Percentiles rank a stretch among this genome's conserved stretches.
Evolutionary conservation across 2,797 vertebrate species (phyloP).

Genomic region (Sebastolobus altivelis): DNA sequence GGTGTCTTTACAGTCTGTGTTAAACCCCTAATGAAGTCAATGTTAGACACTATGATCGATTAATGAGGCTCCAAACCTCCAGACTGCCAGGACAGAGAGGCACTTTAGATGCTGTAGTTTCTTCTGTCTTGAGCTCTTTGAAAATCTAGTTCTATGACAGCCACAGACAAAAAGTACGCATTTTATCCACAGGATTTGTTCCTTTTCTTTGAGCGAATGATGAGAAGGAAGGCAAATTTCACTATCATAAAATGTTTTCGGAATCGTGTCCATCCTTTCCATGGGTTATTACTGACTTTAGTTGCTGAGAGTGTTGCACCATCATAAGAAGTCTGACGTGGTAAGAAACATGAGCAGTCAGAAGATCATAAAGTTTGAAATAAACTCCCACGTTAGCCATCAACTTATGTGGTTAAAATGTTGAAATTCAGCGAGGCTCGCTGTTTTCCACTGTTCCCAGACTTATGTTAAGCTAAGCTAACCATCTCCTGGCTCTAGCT

Average conservation of each 20-base stretch:
- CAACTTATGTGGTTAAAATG: background rate
- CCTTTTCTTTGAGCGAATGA: fast-evolving
- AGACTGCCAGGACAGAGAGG: background rate
- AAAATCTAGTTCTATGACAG: background rate
- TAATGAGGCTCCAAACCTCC: slow-evolving; percentile 24
- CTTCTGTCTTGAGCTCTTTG: background rate
- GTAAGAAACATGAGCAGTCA: slow-evolving; percentile 2
- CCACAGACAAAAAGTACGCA: background rate
- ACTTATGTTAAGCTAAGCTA: no score
- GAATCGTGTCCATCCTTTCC: background rate
- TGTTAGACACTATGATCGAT: slow-evolving; percentile 42
- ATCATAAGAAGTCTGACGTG: background rate
- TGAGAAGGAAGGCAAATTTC: background rate
- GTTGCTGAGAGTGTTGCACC: background rate
- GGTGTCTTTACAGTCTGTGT: slow-evolving; percentile 37
- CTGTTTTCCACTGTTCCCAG: no score
- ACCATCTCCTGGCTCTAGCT: no score
- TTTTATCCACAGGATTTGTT: background rate
- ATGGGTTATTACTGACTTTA: background rate
- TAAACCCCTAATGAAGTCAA: slow-evolving; percentile 44
- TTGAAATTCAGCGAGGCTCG: no score
- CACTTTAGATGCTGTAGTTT: slow-evolving; percentile 1
- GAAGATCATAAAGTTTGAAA: slow-evolving; percentile 5
- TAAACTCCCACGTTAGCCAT: background rate
- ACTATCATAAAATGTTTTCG: background rate